Evolutionary conservation across 2,113 vertebrate genomes (phyloP).

Genomic region (Ochotona curzoniae): DNA sequence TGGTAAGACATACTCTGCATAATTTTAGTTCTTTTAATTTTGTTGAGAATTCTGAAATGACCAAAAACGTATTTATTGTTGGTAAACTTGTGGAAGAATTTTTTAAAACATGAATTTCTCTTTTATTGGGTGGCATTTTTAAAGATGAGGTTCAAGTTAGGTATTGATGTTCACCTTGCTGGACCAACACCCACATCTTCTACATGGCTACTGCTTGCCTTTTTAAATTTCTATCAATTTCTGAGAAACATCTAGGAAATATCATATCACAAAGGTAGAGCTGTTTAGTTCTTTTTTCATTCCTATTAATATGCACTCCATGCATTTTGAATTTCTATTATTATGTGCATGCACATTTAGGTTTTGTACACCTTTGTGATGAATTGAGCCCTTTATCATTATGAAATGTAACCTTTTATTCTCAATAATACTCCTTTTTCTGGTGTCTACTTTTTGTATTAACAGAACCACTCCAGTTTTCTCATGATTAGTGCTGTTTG

Average conservation of each 20-base stretch:
- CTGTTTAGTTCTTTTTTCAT: neutral
- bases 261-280: too few relatives aligned
- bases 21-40: neutral
- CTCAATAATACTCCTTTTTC: neutral
- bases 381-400: neutral
- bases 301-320: neutral
- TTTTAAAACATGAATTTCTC: neutral
- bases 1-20: neutral
- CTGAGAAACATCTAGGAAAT: neutral
- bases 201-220: neutral
- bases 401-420: slow-evolving; percentile 2
- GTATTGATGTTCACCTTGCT: neutral
- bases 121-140: neutral
- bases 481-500: neutral
- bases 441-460: neutral
- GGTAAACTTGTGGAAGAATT: neutral
- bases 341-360: neutral
- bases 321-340: neutral
- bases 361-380: neutral
- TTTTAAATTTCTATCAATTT: neutral
- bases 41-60: neutral
- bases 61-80: neutral
- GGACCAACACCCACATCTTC: neutral
- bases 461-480: neutral
- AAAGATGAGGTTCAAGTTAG: neutral